Evolutionary conservation across 2,888 invertebrate genomes (phyloP), one percentile per base, ranked within the genome.

Genomic region (Margaritifera margaritifera): DNA sequence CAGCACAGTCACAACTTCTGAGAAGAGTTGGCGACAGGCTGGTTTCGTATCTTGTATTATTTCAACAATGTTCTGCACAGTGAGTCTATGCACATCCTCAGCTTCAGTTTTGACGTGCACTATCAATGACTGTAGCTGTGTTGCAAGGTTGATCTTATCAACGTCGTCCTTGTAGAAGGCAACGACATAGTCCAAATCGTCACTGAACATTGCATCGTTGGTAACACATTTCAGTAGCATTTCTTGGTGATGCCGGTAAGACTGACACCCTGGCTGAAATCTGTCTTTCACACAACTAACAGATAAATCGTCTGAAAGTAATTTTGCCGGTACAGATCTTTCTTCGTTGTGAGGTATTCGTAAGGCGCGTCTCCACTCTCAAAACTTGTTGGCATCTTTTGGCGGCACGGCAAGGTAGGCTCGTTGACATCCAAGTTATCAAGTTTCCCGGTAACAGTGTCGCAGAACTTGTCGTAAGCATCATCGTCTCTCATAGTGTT

Each of bases 261-360:
- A 55, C 22, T 24, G 31, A 54, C 31, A 68, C 11, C 59, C 64
- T 54, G 31, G 54, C 60, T 54, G 59, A 64, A 63, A 68, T 51
- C 68, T 50, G 1, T 57, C 59, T 25, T 58, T 54, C 22, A 60
- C 55, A 52, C 64, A 64, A 22, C 60, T 57, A 5, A 64, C 51
- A 64, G 59, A 59, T 68, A 59, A 19, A 68, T 19, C 19, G 59
- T 64, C n/a, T 68, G 59, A 20, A 27, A 63, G 22, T 60, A 68
- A 4, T 6, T 42, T 19, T 64, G 61, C 24, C 62, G 25, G 27
- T 61, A 64, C 19, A 55, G 55, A 20, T 25, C 55, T 61, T 69
- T 55, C 50, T 54, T 20, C 8, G 64, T 61, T 54, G 3, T 6
- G 4, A 53, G 61, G 27, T 53, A 69, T 20, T 69, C 60, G 18